Base-by-base conservation (phyloP, 2,113 vertebrate species). In the Ia io region DNA sequence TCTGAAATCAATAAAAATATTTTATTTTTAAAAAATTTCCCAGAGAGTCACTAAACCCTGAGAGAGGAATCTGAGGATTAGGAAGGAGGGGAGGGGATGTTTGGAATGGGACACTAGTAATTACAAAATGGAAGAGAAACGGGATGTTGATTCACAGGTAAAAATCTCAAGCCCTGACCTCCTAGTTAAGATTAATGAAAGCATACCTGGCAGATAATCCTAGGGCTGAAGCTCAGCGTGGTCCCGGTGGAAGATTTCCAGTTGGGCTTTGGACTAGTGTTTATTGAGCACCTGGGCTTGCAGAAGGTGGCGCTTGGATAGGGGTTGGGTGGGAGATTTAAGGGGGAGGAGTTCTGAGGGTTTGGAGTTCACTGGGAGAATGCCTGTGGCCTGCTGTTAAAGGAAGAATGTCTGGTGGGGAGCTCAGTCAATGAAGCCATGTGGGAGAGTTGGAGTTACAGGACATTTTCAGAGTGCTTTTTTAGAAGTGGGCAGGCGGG, bases 91-190 rank as follows among this genome's bases (percentile, higher is more conserved):
- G 20, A 61, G 71, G 71, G 73, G 84, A 28, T 40, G n/a, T 79
- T 78, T n/a, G 65, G 18, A 78, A 56, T 80, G 67, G 88, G 84
- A 49, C 23, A 44, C 80, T 53, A 59, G 69, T 67, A 84, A 88
- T 95, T 84, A 84, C 35, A 28, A 1, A 30, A 23, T 49, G 10
- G 71, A 37, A 67, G 71, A 95, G 84, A 70, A 70, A 85, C 97
- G 96, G 97, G 97, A 97, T 93, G n/a, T n/a, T n/a, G 97, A 94
- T 89, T 96, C 95, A 96, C 16, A 0, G 20, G 65, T 91, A n/a
- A 80, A 37, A 74, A 30, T 44, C 70, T 94, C 14, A 59, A 42
- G 70, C 61, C 44, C 63, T 76, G 70, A 56, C 78, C 16, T 85
- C 53, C 61, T 47, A 61, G 65, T 80, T 67, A 3, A 53, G n/a